Percentiles rank a stretch among this genome's conserved stretches.
These are phyloP conservation scores for Phthorimaea operculella DNA, from an alignment of 1,140 invertebrate species.

Conservation along the genomic window DNA sequence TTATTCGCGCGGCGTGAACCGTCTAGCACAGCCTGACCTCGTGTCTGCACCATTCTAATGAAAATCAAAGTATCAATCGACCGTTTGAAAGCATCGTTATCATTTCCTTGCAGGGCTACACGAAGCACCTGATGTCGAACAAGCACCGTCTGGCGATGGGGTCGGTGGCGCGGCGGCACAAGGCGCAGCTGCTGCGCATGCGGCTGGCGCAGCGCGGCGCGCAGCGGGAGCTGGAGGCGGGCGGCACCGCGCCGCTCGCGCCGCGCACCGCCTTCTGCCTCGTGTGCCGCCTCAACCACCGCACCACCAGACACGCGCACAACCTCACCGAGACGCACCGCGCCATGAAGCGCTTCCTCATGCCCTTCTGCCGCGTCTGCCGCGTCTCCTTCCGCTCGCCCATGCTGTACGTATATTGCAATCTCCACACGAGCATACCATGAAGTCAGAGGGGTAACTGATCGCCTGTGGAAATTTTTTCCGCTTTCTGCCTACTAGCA, in stretches of 20 bases:
- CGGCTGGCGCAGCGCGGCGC: conserved; percentile 77
- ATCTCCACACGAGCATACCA: conserved; percentile 37
- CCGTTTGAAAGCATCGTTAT: conserved; percentile 10
- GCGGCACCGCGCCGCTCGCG: conserved; percentile 73
- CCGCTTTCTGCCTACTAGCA: too few relatives aligned
- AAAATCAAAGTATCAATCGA: not conserved
- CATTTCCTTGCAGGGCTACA: conserved; percentile 69
- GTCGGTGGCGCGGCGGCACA: conserved; percentile 75
- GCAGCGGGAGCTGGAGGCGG: conserved; percentile 76
- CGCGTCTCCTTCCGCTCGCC: conserved; percentile 80
- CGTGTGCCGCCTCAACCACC: conserved; percentile 83
- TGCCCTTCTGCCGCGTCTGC: conserved; percentile 80
- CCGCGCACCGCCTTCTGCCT: conserved; percentile 77
- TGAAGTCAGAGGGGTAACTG: too few relatives aligned
- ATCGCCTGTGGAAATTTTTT: too few relatives aligned
- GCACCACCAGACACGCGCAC: conserved; percentile 79
- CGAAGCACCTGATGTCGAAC: conserved; percentile 75
- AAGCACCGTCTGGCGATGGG: conserved; percentile 78
- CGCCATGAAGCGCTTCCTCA: conserved; percentile 84
- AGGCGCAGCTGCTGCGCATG: conserved; percentile 77
- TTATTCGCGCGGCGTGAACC: too few relatives aligned
- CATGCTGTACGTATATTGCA: conserved; percentile 84
- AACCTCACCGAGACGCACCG: conserved; percentile 79
- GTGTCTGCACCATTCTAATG: too few relatives aligned
- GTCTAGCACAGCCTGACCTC: too few relatives aligned